These are phyloP conservation scores for Ctenomys sociabilis DNA, from an alignment of 2,113 vertebrate species.

Conservation along the genomic window DNA sequence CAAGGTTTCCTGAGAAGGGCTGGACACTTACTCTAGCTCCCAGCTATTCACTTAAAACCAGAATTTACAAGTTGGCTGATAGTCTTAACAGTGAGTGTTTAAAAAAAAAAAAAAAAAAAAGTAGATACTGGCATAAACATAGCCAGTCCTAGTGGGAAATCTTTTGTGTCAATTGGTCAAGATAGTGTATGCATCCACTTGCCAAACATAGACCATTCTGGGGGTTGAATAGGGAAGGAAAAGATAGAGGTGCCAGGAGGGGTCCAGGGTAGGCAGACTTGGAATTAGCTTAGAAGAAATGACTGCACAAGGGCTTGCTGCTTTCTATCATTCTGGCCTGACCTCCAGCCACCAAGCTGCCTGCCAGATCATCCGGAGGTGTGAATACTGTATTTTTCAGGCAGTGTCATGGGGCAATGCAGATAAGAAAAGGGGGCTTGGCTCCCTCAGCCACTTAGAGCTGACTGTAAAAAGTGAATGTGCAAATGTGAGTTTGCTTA, in stretches of 20 bases:
- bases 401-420: background rate
- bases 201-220: background rate
- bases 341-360: background rate
- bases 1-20: background rate
- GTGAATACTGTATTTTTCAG: background rate
- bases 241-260: background rate
- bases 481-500: background rate
- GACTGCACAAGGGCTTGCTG: conserved; percentile 28
- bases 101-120: background rate
- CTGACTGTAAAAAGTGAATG: background rate
- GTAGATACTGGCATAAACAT: background rate
- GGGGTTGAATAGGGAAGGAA: too few relatives aligned
- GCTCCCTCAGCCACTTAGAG: background rate
- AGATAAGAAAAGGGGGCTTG: background rate
- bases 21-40: background rate
- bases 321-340: conserved; percentile 46
- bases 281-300: conserved; percentile 36
- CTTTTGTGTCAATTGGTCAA: background rate
- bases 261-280: background rate
- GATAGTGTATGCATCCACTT: background rate
- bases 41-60: conserved; percentile 19
- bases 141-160: background rate
- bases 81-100: background rate
- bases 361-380: background rate
- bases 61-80: conserved; percentile 13